These are phyloP conservation scores for Meloidogyne chitwoodi DNA, from an alignment of 1,140 invertebrate species.

Conservation along the genomic window DNA sequence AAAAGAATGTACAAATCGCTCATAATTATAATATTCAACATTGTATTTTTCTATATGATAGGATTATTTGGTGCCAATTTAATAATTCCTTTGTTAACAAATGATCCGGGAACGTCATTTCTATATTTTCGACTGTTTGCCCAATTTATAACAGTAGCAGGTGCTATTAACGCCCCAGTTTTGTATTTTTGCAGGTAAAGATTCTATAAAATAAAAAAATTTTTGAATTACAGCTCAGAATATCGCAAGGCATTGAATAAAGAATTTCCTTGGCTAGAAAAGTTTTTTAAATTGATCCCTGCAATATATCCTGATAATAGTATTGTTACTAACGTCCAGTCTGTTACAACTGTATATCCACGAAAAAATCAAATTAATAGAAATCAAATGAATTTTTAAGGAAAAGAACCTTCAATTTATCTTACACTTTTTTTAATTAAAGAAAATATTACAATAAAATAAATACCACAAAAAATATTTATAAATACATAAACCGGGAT, in stretches of 20 bases:
- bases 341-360: background rate
- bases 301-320: too few relatives aligned
- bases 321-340: background rate
- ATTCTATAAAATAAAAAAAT: background rate
- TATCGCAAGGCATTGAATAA: background rate
- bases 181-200: constrained; percentile 14
- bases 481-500: too few relatives aligned
- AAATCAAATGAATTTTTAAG: too few relatives aligned
- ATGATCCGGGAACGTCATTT: constrained; percentile 3
- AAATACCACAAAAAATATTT: too few relatives aligned
- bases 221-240: background rate
- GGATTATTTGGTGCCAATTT: background rate
- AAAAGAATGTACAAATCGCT: background rate
- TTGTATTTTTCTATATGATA: background rate
- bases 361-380: background rate
- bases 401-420: too few relatives aligned
- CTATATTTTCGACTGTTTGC: background rate
- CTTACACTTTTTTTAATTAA: too few relatives aligned
- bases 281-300: background rate
- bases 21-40: background rate
- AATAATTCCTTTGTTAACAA: background rate
- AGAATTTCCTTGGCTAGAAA: background rate
- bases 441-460: too few relatives aligned
- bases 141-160: constrained; percentile 8
- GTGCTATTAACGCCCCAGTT: constrained; percentile 5